Base-by-base conservation (phyloP, 2,797 vertebrate species). In the Parambassis ranga region DNA sequence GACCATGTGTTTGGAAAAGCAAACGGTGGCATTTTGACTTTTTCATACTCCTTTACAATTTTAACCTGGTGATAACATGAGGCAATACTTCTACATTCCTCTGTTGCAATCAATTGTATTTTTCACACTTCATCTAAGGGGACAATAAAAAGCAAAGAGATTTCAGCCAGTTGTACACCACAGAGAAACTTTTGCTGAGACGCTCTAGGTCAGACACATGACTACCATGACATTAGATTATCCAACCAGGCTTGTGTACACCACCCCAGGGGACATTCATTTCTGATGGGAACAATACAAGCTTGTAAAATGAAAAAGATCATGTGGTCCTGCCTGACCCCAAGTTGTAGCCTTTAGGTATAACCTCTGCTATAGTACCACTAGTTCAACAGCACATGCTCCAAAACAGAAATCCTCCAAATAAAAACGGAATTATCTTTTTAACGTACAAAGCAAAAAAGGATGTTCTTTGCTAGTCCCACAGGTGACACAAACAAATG, bases 171-270 rank as follows among this genome's bases (percentile, higher is more conserved):
- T 23, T 49, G 19, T 36, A n/a, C 47, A 51, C 11, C 9, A 26
- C 16, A 53, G 27, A 18, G 26, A 28, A 33, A 7, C 16, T 73
- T 55, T 50, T 46, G 18, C 15, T 32, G 51, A 16, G 13, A 65
- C 56, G 58, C 66, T 75, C 11, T 44, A 44, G 70, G 71, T 78
- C 63, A 65, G 56, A 73, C 84, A 71, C 82, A 81, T 73, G 76
- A 85, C 79, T 64, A 75, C 71, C 70, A 65, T 74, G 75, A 67
- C 62, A 74, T 73, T 77, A 65, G 55, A 70, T 83, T 72, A 80
- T 66, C 46, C 49, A 74, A 42, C 47, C 23, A 63, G 39, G 30
- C 64, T 57, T 28, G 56, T 76, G 31, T 61, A 24, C 32, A 4
- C 38, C 28, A 28, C 36, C 63, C 11, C 28, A 31, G 64, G 65